Percentiles rank a stretch among this genome's conserved stretches.
Evolutionary conservation across 2,888 invertebrate genomes (phyloP).

Genomic region (Sepioteuthis lessoniana): DNA sequence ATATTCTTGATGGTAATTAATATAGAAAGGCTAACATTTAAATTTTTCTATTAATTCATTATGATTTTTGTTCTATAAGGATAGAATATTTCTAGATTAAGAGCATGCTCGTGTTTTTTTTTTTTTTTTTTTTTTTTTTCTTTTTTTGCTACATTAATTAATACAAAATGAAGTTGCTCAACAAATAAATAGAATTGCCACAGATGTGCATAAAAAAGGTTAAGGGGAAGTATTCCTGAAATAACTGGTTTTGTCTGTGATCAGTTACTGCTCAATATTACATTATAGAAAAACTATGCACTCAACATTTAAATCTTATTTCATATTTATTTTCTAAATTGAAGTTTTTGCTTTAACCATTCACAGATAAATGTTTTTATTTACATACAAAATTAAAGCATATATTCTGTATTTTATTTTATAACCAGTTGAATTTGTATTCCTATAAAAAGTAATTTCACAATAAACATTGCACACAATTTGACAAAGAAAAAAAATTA

Average conservation of each 20-base stretch:
- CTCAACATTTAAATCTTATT: background rate
- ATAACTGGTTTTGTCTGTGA: background rate
- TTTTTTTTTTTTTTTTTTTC: no score
- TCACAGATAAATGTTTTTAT: background rate
- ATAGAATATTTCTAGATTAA: background rate
- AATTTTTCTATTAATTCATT: background rate
- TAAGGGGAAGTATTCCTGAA: constrained; percentile 1
- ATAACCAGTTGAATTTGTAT: background rate
- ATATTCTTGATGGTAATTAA: background rate
- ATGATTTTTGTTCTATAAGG: background rate
- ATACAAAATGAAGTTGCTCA: background rate
- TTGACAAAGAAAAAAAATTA: background rate
- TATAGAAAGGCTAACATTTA: background rate
- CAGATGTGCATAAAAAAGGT: background rate
- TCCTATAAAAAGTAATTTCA: background rate
- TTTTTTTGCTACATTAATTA: background rate
- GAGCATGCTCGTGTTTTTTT: background rate
- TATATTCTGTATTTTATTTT: background rate
- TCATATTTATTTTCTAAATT: constrained; percentile 24
- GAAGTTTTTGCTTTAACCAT: background rate
- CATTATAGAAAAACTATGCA: background rate
- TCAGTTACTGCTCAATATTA: background rate
- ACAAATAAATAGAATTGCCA: background rate
- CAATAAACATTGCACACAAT: background rate
- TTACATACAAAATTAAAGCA: background rate